A percentile compares a stretch with the other conserved stretches of the same genome.
Evolutionary conservation across 2,888 invertebrate genomes (phyloP).

Genomic region (Heliconius cydno): DNA sequence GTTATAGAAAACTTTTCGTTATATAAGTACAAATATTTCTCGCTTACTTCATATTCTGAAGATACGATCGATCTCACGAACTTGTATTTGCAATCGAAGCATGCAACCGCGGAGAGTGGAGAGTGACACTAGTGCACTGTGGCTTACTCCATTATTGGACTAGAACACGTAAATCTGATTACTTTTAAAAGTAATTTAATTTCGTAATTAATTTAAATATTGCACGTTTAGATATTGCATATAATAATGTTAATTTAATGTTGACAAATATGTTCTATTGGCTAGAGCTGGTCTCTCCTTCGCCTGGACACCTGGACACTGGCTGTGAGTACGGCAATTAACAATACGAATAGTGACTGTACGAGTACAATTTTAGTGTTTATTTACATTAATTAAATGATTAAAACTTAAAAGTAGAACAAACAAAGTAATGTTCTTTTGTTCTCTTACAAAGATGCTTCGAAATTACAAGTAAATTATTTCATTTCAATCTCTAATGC

Average conservation of each 20-base stretch:
- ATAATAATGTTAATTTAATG: background rate
- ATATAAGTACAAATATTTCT: background rate
- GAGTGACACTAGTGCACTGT: background rate
- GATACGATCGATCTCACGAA: constrained; percentile 9
- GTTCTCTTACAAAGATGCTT: no score
- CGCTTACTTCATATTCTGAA: constrained; percentile 5
- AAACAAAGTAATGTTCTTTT: no score
- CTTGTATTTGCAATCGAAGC: constrained; percentile 12
- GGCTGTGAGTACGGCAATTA: no score
- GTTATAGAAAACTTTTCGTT: background rate
- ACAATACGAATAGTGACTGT: no score
- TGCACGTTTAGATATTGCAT: background rate
- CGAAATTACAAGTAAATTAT: no score
- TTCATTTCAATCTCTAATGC: no score
- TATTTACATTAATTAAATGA: no score
- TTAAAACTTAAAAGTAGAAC: no score
- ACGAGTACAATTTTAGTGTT: no score
- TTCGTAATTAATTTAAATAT: background rate
- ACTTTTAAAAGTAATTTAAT: background rate
- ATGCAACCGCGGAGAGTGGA: background rate
- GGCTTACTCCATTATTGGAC: background rate
- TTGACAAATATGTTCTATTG: background rate
- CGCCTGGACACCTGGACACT: no score
- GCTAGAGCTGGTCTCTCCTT: background rate
- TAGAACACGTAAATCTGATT: background rate